Base-by-base conservation (phyloP, 2,888 invertebrate genomes). In the Oscheius sp. region DNA sequence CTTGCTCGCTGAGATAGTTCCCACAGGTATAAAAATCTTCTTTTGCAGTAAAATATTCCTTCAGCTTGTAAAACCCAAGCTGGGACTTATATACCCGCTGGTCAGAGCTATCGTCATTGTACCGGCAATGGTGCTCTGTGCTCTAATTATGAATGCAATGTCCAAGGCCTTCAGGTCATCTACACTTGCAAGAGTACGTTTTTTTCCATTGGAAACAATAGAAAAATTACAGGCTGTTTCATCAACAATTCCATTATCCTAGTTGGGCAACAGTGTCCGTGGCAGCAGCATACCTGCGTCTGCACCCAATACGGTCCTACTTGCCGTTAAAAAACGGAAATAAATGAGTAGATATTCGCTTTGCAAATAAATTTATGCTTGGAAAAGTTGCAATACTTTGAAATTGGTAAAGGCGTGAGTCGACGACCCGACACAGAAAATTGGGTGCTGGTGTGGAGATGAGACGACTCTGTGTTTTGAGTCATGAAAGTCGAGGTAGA, bases 151-250 rank as follows among this genome's bases (percentile, higher is more conserved):
- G 27, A 58, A 29, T 58, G 58, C 58, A 29, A 9, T 12, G n/a
- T 58, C 12, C 25, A 58, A 1, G 29, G 29, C 9, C 21, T 29
- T 23, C 25, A 58, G 16, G n/a, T 29, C 29, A 16, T 27, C 29
- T 58, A 27, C 1, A 58, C n/a, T n/a, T 58, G 58, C 27, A 23
- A 58, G 29, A 58, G 58, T 58, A 29, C 27, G 58, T 5, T 29
- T 29, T 16, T 27, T 29, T 58, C 27, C 12, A 29, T 29, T 58
- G 5, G 25, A 23, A 7, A 5, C 55, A 25, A 21, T 13, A 13
- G 13, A 21, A 25, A 21, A 23, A 25, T 58, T 58, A 13, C 29
- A 58, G 58, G 29, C 12, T 58, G 58, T 27, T n/a, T 25, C n/a
- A 27, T 58, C 27, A 27, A 27, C 2, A n/a, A 58, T 27, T 27